Evolutionary conservation across 2,113 vertebrate genomes (phyloP).

Genomic region (Urocolius indicus): DNA sequence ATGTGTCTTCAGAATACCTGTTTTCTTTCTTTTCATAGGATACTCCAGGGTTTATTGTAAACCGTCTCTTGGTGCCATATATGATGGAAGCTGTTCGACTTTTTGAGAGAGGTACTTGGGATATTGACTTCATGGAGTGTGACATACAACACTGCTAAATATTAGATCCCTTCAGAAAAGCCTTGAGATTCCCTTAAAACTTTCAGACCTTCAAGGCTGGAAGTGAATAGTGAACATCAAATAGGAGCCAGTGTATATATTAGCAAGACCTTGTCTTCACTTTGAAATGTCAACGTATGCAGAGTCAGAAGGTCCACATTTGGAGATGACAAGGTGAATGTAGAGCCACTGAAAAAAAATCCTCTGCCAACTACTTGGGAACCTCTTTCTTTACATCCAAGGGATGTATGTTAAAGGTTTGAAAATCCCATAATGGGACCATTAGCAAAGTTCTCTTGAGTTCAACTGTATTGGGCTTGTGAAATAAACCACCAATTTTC

Average conservation of each 20-base stretch:
- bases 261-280: not conserved
- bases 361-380: not conserved
- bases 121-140: not conserved
- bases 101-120: constrained; percentile 87
- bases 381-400: not conserved
- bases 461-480: not conserved
- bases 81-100: constrained; percentile 89
- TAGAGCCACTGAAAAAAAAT: not conserved
- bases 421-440: not conserved
- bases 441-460: not conserved
- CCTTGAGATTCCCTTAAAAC: not conserved
- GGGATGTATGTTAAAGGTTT: not conserved
- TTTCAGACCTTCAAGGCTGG: not conserved
- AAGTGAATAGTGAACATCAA: not conserved
- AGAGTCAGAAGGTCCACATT: not conserved
- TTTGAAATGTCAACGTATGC: not conserved
- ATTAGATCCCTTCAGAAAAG: not conserved
- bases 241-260: not conserved
- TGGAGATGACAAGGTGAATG: not conserved
- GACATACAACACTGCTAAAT: not conserved
- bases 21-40: constrained; percentile 78
- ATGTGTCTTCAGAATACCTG: not conserved
- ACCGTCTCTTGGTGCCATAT: constrained; percentile 94
- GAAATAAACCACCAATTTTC: not conserved
- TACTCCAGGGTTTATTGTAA: constrained; percentile 95